phyloP scores from a whole-genome alignment of 2,113 vertebrate species.

The Ramphastos sulfuratus region DNA sequence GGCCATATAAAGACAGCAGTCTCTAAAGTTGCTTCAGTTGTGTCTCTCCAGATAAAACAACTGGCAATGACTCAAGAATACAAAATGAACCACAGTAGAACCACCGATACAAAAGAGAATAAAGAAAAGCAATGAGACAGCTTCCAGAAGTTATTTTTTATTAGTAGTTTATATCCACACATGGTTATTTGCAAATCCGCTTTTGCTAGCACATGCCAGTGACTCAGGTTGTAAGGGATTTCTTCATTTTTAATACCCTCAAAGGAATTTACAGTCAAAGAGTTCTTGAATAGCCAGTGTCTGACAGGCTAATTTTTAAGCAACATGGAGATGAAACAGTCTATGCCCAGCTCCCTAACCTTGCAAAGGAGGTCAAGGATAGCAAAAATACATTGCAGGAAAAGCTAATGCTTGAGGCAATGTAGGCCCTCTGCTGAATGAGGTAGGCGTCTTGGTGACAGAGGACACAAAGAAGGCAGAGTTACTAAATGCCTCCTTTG shows the following conservation, averaged over 20 bases:
- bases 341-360: background rate
- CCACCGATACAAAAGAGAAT: background rate
- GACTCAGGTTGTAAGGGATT: background rate
- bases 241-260: background rate
- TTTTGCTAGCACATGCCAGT: background rate
- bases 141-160: background rate
- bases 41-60: conserved; percentile 21
- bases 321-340: background rate
- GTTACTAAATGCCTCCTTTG: too few species aligned
- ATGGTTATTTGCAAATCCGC: background rate
- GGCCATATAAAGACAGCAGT: conserved; percentile 22
- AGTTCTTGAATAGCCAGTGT: background rate
- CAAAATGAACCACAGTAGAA: background rate
- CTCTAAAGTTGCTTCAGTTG: background rate
- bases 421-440: too few species aligned
- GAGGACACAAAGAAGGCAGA: too few species aligned
- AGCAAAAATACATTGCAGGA: too few species aligned
- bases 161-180: background rate
- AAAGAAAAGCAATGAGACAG: background rate
- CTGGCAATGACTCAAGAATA: conserved; percentile 1
- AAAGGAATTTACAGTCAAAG: background rate
- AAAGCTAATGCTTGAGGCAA: too few species aligned
- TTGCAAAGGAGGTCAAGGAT: too few species aligned
- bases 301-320: background rate
- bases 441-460: too few species aligned